A percentile compares a stretch with the other conserved stretches of the same genome.
Conservation (phyloP, 1,140 invertebrate genomes). For the Zophobas atratus region DNA sequence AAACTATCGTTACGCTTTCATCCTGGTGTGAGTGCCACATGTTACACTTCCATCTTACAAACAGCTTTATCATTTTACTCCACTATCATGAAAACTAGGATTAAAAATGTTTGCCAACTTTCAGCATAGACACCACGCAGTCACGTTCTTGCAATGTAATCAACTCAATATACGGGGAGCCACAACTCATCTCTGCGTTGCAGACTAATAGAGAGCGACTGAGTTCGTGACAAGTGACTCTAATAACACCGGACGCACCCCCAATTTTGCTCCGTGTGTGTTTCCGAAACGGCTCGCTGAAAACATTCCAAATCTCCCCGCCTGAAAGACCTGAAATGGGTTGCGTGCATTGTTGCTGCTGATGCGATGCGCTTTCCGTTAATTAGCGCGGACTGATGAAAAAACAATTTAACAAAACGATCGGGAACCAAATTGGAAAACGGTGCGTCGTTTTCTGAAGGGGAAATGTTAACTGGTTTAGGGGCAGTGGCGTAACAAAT, state of each 20-base stretch:
- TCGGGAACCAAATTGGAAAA: slow-evolving; percentile 23
- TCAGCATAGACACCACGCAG: slow-evolving; percentile 22
- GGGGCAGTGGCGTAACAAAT: not conserved
- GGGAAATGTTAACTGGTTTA: not conserved
- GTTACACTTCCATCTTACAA: slow-evolving; percentile 1
- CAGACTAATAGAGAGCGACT: slow-evolving; percentile 46
- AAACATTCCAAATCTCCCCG: not conserved
- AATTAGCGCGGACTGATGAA: slow-evolving; percentile 32
- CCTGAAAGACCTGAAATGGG: not conserved
- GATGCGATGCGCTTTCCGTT: slow-evolving; percentile 18
- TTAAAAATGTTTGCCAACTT: slow-evolving; percentile 31
- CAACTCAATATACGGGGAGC: slow-evolving; percentile 37
- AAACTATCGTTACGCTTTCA: not conserved
- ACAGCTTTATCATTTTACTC: slow-evolving; percentile 4
- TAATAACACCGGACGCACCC: slow-evolving; percentile 50
- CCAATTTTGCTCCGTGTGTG: slow-evolving; percentile 29
- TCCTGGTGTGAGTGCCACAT: slow-evolving; percentile 9
- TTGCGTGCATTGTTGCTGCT: slow-evolving; percentile 18
- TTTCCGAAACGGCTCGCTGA: slow-evolving; percentile 13
- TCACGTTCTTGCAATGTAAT: slow-evolving; percentile 49
- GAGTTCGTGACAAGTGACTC: slow-evolving; percentile 50
- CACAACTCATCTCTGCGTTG: slow-evolving; percentile 33
- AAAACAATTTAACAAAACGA: slow-evolving; percentile 39
- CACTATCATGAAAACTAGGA: slow-evolving; percentile 24
- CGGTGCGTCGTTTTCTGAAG: not conserved